phyloP scores from a whole-genome alignment of 1,140 invertebrate species.

The Penaeus indicus region DNA sequence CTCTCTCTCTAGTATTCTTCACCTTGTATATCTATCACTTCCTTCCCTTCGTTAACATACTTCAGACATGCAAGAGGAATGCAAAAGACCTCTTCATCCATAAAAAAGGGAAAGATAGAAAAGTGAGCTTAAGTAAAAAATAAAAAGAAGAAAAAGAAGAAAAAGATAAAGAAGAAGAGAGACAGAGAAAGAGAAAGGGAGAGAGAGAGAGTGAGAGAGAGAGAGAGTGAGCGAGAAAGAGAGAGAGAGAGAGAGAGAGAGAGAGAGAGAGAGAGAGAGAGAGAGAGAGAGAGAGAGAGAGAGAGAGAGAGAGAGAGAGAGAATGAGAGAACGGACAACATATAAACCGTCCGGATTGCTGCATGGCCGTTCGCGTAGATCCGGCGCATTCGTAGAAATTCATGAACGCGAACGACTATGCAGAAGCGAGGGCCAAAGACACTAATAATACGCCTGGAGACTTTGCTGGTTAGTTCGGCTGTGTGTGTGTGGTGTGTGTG shows the following conservation, averaged over 20 bases:
- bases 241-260: background rate
- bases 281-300: background rate
- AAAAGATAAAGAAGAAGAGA: background rate
- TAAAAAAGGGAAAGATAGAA: background rate
- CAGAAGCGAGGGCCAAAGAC: no score
- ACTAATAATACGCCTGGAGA: no score
- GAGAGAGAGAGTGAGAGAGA: background rate
- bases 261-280: background rate
- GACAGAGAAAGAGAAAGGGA: background rate
- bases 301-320: background rate
- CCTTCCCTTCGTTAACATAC: no score
- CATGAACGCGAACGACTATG: no score
- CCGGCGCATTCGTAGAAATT: no score
- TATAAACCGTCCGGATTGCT: no score
- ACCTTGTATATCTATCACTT: no score
- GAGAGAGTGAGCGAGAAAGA: background rate
- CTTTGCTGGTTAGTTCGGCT: background rate
- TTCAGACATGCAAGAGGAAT: background rate
- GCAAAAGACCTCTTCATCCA: background rate
- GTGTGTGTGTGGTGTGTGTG: no score
- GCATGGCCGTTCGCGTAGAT: no score
- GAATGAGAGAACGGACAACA: background rate
- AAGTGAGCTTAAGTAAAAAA: background rate
- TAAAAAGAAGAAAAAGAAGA: background rate
- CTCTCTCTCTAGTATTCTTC: no score